phyloP scores from a whole-genome alignment of 2,888 invertebrate genomes.

The Trissolcus japonicus region DNA sequence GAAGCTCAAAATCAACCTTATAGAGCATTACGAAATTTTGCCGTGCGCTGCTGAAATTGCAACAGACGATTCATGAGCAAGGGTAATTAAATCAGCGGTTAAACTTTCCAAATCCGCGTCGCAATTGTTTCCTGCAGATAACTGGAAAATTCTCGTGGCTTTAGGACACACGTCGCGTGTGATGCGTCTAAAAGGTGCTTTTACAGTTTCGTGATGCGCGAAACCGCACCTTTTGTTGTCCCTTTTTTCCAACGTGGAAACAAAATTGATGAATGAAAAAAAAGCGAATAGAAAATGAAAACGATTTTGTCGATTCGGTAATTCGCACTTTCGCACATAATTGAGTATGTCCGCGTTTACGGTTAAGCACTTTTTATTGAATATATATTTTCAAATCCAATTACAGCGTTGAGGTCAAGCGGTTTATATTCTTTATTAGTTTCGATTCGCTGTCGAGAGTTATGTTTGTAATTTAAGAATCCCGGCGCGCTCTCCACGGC shows the following conservation, averaged over 20 bases:
- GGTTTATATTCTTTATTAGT: conserved; percentile 4
- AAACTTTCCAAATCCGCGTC: conserved; percentile 56
- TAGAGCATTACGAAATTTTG: conserved; percentile 54
- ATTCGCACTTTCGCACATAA: too few species aligned
- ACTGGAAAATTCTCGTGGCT: conserved; percentile 45
- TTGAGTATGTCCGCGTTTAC: background rate
- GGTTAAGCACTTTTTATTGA: conserved; percentile 25
- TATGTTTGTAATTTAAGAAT: conserved; percentile 29
- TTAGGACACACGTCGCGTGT: conserved; percentile 31
- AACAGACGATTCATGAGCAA: conserved; percentile 54
- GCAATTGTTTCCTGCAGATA: conserved; percentile 57
- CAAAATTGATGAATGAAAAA: background rate
- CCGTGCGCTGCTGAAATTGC: conserved; percentile 54
- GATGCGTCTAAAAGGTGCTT: conserved; percentile 17
- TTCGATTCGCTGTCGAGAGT: conserved; percentile 16
- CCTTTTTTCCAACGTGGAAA: conserved; percentile 4
- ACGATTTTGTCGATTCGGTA: too few species aligned
- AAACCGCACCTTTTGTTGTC: conserved; percentile 25
- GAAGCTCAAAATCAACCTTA: conserved; percentile 39
- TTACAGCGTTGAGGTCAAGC: background rate
- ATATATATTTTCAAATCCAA: conserved; percentile 19
- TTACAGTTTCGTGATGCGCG: conserved; percentile 31
- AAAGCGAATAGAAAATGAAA: too few species aligned
- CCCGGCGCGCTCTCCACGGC: too few species aligned
- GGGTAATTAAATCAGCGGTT: conserved; percentile 55